Conservation (phyloP, 2,113 vertebrate genomes). For the Damaliscus lunatus region DNA sequence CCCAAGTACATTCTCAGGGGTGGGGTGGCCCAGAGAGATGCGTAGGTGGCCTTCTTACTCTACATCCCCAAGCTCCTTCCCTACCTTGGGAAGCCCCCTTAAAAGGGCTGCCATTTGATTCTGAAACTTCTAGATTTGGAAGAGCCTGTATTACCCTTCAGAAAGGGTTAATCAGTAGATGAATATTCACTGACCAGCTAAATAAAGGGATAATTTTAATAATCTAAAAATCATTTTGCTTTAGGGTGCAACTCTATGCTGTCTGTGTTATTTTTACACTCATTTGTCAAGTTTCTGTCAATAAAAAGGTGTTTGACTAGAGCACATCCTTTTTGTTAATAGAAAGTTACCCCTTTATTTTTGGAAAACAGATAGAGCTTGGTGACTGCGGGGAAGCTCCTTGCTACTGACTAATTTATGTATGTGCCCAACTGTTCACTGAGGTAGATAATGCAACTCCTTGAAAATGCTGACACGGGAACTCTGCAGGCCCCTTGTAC, state of each 20-base stretch:
- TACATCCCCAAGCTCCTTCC: not conserved
- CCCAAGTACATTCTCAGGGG: not conserved
- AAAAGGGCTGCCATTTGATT: not conserved
- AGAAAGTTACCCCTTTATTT: not conserved
- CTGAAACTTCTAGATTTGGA: not conserved
- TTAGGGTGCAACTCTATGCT: not conserved
- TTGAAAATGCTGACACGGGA: not conserved
- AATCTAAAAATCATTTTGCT: slow-evolving; percentile 9
- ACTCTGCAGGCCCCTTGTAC: not conserved
- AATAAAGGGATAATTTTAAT: not conserved
- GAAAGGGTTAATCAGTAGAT: not conserved
- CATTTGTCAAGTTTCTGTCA: slow-evolving; percentile 1
- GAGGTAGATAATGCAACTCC: not conserved
- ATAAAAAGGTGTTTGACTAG: not conserved
- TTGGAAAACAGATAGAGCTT: slow-evolving; percentile 20
- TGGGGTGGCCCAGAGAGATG: not conserved
- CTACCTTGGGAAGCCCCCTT: not conserved
- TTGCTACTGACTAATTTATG: not conserved
- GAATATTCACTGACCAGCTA: not conserved
- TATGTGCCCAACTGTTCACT: not conserved
- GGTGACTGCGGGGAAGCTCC: not conserved
- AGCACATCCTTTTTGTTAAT: not conserved
- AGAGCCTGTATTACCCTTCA: not conserved
- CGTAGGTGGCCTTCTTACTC: not conserved
- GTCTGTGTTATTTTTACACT: not conserved